Evolutionary conservation across 37 sponge, comb jelly and placozoan genomes (phyloP).

Genomic region (Oopsacas minuta): DNA sequence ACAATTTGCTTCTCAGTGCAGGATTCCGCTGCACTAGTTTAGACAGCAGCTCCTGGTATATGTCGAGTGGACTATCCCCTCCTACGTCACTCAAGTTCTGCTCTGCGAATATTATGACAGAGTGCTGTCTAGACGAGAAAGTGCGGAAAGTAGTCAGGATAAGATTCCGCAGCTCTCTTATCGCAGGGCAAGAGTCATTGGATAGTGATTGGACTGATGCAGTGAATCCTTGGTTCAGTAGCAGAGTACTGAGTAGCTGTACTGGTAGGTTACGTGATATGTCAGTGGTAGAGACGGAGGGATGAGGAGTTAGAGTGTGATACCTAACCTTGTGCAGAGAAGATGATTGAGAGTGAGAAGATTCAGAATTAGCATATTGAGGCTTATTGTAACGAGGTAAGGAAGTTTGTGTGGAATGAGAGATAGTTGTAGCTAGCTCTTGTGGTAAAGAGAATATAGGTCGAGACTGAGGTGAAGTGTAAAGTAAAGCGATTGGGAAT

Average conservation of each 20-base stretch:
- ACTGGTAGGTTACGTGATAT: background rate
- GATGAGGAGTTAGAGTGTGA: background rate
- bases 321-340: background rate
- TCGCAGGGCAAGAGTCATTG: background rate
- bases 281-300: background rate
- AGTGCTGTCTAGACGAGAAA: background rate
- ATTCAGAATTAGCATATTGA: background rate
- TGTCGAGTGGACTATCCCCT: background rate
- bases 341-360: background rate
- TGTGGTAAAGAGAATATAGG: background rate
- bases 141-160: background rate
- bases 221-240: background rate
- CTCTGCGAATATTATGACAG: background rate
- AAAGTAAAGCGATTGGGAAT: background rate
- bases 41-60: background rate
- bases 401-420: background rate
- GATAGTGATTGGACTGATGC: background rate
- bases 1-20: background rate
- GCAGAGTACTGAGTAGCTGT: constrained; percentile 1
- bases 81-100: background rate
- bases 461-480: background rate
- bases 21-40: background rate
- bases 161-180: background rate
- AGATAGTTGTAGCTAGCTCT: background rate
- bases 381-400: background rate